phyloP scores from a whole-genome alignment of 2,888 invertebrate genomes.

The Idaea dimidiata region DNA sequence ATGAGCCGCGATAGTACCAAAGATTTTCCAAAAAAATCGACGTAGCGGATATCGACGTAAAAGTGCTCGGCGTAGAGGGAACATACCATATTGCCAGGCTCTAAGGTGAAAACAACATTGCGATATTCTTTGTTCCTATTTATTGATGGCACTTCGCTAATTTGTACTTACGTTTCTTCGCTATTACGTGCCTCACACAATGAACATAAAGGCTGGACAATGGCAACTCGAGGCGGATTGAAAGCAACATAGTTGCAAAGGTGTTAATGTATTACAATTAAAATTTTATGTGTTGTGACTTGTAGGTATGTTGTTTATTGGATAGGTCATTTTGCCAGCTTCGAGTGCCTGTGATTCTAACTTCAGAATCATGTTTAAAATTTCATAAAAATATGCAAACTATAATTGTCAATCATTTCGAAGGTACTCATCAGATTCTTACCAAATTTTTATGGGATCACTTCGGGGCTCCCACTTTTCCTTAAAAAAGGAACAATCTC shows the following conservation, averaged over 20 bases:
- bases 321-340: conserved; percentile 19
- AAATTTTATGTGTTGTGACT: conserved; percentile 26
- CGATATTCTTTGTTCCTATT: conserved; percentile 44
- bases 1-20: too few species aligned
- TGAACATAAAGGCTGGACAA: conserved; percentile 22
- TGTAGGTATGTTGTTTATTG: conserved; percentile 10
- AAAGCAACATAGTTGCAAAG: conserved; percentile 37
- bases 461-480: too few species aligned
- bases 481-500: too few species aligned
- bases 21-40: too few species aligned
- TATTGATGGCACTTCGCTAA: conserved; percentile 26
- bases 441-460: too few species aligned
- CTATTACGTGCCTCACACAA: conserved; percentile 22
- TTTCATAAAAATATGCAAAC: too few species aligned
- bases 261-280: conserved; percentile 46
- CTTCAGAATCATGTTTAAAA: too few species aligned
- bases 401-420: too few species aligned
- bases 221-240: conserved; percentile 19
- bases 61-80: too few species aligned
- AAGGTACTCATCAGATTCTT: too few species aligned
- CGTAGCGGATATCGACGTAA: too few species aligned
- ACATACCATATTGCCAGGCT: conserved; percentile 35
- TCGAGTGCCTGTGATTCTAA: not conserved
- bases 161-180: conserved; percentile 23
- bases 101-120: conserved; percentile 49